Evolutionary conservation across 64 coral and sea anemone species (phyloP).

Genomic region (Dendrophyllia cribrosa): DNA sequence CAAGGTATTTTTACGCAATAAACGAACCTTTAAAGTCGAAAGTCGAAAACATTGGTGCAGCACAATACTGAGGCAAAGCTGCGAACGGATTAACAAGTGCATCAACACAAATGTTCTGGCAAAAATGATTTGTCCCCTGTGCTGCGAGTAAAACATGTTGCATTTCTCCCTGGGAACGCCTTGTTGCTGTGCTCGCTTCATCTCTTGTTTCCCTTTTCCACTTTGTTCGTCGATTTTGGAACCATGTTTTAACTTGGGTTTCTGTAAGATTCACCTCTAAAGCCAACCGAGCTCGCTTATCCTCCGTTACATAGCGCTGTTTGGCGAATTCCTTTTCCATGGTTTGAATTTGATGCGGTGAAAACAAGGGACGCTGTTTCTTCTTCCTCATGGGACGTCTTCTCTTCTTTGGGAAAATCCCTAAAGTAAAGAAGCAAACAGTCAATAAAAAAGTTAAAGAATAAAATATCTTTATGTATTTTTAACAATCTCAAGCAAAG

Average conservation of each 20-base stretch:
- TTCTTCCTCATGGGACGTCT: slow-evolving; percentile 79
- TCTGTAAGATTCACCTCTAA: slow-evolving; percentile 79
- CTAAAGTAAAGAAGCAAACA: not conserved
- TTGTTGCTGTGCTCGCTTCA: slow-evolving; percentile 23
- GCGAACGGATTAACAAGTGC: not conserved
- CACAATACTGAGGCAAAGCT: not conserved
- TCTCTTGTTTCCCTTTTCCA: slow-evolving; percentile 88
- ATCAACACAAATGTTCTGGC: not conserved
- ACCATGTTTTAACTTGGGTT: slow-evolving; percentile 92
- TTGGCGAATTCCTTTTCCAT: slow-evolving; percentile 85
- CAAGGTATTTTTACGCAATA: not conserved
- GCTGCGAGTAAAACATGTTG: not conserved
- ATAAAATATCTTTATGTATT: not conserved
- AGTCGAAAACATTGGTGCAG: not conserved
- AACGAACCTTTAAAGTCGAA: not conserved
- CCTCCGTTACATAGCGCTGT: slow-evolving; percentile 81
- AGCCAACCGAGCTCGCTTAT: slow-evolving; percentile 71
- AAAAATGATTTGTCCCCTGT: not conserved
- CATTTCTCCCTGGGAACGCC: not conserved
- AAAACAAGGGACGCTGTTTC: slow-evolving; percentile 80
- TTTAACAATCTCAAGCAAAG: too few species aligned
- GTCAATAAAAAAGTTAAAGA: too few species aligned
- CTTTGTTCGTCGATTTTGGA: slow-evolving; percentile 89
- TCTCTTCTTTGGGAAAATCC: slow-evolving; percentile 7
- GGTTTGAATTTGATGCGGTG: slow-evolving; percentile 79